phyloP scores from a whole-genome alignment of 2,113 vertebrate species.

The Myodes glareolus region DNA sequence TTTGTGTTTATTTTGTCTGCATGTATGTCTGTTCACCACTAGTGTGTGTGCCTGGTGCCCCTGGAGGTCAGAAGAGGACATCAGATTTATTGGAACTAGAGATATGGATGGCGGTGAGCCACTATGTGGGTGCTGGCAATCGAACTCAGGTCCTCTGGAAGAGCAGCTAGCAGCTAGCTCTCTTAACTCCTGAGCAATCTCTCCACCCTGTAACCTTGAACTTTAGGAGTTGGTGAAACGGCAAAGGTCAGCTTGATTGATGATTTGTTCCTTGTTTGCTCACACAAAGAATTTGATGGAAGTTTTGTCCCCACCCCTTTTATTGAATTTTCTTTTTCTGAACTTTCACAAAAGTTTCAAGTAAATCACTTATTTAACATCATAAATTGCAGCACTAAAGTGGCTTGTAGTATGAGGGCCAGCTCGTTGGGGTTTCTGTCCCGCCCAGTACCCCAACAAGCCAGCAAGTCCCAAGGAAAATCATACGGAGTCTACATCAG shows the following conservation, averaged over 20 bases:
- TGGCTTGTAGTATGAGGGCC: no score
- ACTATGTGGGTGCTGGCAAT: background rate
- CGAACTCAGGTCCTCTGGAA: background rate
- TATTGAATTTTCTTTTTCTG: conserved; percentile 36
- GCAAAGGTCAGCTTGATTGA: background rate
- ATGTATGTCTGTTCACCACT: background rate
- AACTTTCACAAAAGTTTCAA: conserved; percentile 7
- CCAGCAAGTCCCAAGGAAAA: no score
- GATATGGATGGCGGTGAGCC: background rate
- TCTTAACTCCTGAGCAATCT: background rate
- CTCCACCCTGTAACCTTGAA: no score
- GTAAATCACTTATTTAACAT: conserved; percentile 11
- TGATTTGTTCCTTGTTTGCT: background rate
- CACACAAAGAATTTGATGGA: background rate
- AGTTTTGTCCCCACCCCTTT: background rate
- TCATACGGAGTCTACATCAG: no score
- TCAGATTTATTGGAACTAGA: background rate
- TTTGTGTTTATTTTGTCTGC: background rate
- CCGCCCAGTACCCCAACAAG: no score
- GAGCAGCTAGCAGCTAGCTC: background rate
- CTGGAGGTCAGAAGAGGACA: background rate
- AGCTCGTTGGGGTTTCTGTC: no score
- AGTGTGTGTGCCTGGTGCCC: background rate
- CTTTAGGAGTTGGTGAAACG: background rate
- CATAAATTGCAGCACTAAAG: conserved; percentile 24